Evolutionary conservation across 1,140 invertebrate genomes (phyloP).

Genomic region (Pachypsylla venusta): DNA sequence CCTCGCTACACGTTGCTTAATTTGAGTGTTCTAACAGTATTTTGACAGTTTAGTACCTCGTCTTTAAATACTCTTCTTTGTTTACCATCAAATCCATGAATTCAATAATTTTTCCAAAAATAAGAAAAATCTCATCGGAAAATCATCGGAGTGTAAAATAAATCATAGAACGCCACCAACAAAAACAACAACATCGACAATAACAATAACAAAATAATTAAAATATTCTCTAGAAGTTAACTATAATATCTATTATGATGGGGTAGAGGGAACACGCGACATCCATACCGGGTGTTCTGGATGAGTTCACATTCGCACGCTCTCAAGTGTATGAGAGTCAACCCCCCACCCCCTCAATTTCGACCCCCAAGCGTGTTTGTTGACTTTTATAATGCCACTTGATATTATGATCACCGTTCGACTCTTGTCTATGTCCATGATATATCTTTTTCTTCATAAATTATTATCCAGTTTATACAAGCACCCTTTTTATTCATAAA

Average conservation of each 20-base stretch:
- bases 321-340: not conserved
- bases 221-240: not conserved
- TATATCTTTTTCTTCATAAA: no score
- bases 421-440: not conserved
- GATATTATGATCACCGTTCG: not conserved
- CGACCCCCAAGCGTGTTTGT: not conserved
- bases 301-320: conserved; percentile 5
- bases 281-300: not conserved
- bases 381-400: conserved; percentile 6
- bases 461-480: no score
- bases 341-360: not conserved
- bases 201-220: no score
- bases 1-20: no score
- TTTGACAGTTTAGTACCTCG: no score
- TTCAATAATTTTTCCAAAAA: no score
- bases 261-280: not conserved
- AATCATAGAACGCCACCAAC: not conserved
- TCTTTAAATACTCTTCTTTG: no score
- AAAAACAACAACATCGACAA: no score
- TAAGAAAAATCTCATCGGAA: not conserved
- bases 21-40: no score
- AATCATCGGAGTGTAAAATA: not conserved
- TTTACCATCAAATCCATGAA: no score
- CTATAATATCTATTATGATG: not conserved
- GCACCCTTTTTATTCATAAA: no score